Evolutionary conservation across 2,888 invertebrate species (phyloP).

Genomic region (Anodontia alba): DNA sequence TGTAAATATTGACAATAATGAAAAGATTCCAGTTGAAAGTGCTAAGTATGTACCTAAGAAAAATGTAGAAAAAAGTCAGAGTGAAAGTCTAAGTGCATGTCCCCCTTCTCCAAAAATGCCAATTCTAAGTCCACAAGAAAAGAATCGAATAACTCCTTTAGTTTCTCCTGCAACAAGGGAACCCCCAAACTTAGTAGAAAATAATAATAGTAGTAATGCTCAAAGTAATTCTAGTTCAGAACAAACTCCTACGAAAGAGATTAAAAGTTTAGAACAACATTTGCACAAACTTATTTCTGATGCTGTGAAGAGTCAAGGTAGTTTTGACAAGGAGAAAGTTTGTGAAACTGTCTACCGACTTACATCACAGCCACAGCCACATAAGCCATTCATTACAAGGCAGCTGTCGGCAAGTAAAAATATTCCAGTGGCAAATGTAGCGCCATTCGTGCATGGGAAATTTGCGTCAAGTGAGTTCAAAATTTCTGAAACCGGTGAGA

Average conservation of each 20-base stretch:
- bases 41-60: constrained; percentile 44
- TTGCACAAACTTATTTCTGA: constrained; percentile 60
- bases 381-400: constrained; percentile 56
- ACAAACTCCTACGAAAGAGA: constrained; percentile 25
- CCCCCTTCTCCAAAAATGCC: constrained; percentile 82
- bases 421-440: constrained; percentile 79
- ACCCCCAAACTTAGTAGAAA: constrained; percentile 74
- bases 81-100: constrained; percentile 26
- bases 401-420: constrained; percentile 64
- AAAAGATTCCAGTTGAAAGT: constrained; percentile 50
- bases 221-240: constrained; percentile 32
- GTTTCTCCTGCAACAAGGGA: constrained; percentile 65
- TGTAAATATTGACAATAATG: constrained; percentile 54
- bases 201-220: constrained; percentile 15
- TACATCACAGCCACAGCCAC: constrained; percentile 46
- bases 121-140: constrained; percentile 79
- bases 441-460: constrained; percentile 72
- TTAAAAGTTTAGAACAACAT: constrained; percentile 57
- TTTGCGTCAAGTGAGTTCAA: constrained; percentile 6
- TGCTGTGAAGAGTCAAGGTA: constrained; percentile 51
- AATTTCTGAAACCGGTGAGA: not conserved
- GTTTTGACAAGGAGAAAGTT: constrained; percentile 51
- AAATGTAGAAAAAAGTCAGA: constrained; percentile 40
- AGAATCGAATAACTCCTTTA: constrained; percentile 57
- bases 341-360: constrained; percentile 49